Percentiles rank a stretch among this genome's conserved stretches.
Conservation (phyloP, 2,113 vertebrate genomes). For the Boulengerochromis microlepis region DNA sequence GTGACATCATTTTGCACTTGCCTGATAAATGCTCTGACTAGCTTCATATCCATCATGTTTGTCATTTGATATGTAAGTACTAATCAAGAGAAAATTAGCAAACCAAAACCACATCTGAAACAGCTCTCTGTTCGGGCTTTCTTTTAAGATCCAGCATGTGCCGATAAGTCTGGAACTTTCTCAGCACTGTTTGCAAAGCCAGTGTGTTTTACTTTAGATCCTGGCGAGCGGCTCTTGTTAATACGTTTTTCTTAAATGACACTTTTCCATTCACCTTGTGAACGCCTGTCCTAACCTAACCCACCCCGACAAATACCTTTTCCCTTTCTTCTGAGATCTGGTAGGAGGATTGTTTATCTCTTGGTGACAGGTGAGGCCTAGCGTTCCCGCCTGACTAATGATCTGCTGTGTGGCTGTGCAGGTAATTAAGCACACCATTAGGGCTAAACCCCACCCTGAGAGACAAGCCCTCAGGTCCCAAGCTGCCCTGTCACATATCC, state of each 20-base stretch:
- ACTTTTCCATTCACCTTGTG: background rate
- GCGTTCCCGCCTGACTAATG: conserved; percentile 65
- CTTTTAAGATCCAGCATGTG: background rate
- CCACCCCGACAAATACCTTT: background rate
- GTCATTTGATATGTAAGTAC: conserved; percentile 8
- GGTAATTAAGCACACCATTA: conserved; percentile 79
- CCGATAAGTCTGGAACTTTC: background rate
- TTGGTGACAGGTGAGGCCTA: conserved; percentile 58
- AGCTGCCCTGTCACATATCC: conserved; percentile 65
- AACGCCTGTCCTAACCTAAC: background rate
- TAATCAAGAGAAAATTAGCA: conserved; percentile 18
- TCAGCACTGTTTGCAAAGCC: background rate
- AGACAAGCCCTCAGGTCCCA: conserved; percentile 51
- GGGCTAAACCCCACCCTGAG: conserved; percentile 61
- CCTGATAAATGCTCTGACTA: conserved; percentile 1
- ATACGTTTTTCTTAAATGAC: background rate
- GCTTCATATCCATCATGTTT: background rate
- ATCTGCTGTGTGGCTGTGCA: conserved; percentile 65
- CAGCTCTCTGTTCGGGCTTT: background rate
- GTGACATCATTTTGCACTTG: conserved; percentile 23
- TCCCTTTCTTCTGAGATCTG: conserved; percentile 23
- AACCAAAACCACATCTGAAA: background rate
- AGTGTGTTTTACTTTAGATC: background rate
- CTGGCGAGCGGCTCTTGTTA: background rate
- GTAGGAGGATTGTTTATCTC: conserved; percentile 64